Conservation (phyloP, 1,140 invertebrate species). For the Fopius arisanus region DNA sequence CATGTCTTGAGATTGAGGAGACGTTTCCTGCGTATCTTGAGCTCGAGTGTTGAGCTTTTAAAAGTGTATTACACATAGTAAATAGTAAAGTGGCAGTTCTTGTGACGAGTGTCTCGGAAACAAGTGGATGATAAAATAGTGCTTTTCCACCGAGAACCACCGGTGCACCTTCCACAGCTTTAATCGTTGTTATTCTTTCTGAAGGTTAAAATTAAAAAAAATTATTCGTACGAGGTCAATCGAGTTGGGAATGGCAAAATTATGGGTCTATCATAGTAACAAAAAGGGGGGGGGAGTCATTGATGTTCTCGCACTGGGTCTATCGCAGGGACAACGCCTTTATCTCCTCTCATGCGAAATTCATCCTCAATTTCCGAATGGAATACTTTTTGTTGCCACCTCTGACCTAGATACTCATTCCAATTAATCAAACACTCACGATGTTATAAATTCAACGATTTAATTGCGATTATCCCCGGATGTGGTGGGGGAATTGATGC, state of each 20-base stretch:
- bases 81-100: not conserved
- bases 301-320: not conserved
- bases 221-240: not conserved
- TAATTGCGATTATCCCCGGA: not conserved
- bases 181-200: not conserved
- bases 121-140: conserved; percentile 1
- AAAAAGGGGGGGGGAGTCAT: not conserved
- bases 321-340: not conserved
- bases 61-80: not conserved
- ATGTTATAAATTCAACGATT: not conserved
- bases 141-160: not conserved
- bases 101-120: not conserved
- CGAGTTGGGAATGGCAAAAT: too few relatives aligned
- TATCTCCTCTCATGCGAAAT: not conserved
- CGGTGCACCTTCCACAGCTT: not conserved
- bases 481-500: not conserved
- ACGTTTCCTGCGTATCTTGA: not conserved
- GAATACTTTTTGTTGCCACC: not conserved
- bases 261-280: too few relatives aligned
- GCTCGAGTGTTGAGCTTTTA: not conserved
- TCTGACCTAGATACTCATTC: not conserved
- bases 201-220: not conserved
- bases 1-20: not conserved
- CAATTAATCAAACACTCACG: not conserved
- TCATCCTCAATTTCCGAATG: not conserved